phyloP scores from a whole-genome alignment of 2,797 vertebrate species.

The Platalea minor region DNA sequence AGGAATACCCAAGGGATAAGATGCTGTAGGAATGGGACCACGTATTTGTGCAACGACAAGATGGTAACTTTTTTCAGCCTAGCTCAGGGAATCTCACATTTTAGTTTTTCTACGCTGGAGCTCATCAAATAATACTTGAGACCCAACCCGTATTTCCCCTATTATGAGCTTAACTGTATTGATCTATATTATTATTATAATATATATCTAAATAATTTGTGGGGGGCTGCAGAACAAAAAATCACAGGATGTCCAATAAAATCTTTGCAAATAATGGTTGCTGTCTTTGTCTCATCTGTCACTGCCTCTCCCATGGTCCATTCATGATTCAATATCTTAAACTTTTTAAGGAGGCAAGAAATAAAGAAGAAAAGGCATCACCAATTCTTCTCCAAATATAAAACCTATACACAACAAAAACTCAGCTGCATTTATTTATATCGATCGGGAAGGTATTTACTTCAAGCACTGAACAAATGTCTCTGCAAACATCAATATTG shows the following conservation, averaged over 20 bases:
- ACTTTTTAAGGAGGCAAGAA: background rate
- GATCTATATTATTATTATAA: background rate
- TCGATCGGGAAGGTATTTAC: slow-evolving; percentile 4
- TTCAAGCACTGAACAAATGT: slow-evolving; percentile 42
- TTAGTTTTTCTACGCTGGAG: background rate
- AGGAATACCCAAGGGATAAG: background rate
- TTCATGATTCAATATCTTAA: background rate
- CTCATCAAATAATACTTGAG: background rate
- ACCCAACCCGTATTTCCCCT: background rate
- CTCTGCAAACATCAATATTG: slow-evolving; percentile 21
- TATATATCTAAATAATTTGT: background rate
- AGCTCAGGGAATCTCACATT: background rate
- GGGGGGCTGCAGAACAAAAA: background rate
- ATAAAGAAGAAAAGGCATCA: background rate
- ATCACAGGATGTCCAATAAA: background rate
- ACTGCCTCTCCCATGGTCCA: background rate
- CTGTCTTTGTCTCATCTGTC: background rate
- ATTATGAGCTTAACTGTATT: background rate
- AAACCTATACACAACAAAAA: background rate
- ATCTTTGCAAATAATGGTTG: background rate
- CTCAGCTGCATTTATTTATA: background rate
- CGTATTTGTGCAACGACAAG: background rate
- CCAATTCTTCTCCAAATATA: background rate
- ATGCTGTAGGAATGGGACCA: background rate
- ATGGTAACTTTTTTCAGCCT: background rate